Conservation (phyloP, 2,888 invertebrate species). For the Lydus trimaculatus region DNA sequence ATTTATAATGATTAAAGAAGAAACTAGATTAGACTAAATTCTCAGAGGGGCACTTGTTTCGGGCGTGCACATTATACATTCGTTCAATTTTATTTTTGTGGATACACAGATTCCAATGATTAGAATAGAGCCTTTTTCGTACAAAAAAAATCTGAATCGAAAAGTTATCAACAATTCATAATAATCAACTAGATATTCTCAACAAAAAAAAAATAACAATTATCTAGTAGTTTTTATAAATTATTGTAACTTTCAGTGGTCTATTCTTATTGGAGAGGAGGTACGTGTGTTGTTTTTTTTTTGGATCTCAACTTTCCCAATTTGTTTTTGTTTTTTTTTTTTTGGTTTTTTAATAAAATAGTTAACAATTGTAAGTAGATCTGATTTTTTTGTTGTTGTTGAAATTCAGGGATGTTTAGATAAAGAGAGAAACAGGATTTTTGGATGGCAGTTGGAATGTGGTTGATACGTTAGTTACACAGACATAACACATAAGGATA, state of each 20-base stretch:
- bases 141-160: slow-evolving; percentile 17
- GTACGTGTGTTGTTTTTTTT: slow-evolving; percentile 41
- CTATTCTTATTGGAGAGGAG: slow-evolving; percentile 40
- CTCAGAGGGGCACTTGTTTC: slow-evolving; percentile 38
- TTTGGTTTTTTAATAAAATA: slow-evolving; percentile 40
- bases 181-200: background rate
- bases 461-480: slow-evolving; percentile 51
- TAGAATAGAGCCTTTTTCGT: slow-evolving; percentile 26
- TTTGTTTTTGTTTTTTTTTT: background rate
- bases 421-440: slow-evolving; percentile 10
- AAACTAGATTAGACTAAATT: slow-evolving; percentile 50
- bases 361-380: slow-evolving; percentile 30
- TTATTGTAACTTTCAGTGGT: slow-evolving; percentile 11
- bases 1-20: slow-evolving; percentile 44
- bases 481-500: slow-evolving; percentile 50
- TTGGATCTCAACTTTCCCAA: too few relatives aligned
- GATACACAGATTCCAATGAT: slow-evolving; percentile 30
- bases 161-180: slow-evolving; percentile 18
- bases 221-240: slow-evolving; percentile 4
- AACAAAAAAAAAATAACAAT: slow-evolving; percentile 18
- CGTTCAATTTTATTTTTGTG: slow-evolving; percentile 39
- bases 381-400: slow-evolving; percentile 17
- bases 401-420: slow-evolving; percentile 14
- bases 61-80: slow-evolving; percentile 22
- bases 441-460: slow-evolving; percentile 35